Evolutionary conservation across 2,797 vertebrate genomes (phyloP).

Genomic region (Pangasius krempfi): DNA sequence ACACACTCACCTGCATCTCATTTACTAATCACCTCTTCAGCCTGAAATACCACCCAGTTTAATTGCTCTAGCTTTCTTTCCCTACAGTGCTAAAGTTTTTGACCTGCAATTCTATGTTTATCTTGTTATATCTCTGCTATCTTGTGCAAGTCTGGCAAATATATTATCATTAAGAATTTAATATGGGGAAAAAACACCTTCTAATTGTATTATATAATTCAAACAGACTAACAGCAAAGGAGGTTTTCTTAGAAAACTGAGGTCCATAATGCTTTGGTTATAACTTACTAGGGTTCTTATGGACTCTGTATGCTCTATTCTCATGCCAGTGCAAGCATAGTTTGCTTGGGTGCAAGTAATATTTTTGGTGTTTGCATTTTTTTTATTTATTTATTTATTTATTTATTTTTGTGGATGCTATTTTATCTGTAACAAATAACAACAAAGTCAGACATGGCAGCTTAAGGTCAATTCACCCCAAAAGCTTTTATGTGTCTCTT

Average conservation of each 20-base stretch:
- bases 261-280: neutral
- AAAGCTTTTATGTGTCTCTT: neutral
- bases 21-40: slow-evolving; percentile 6
- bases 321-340: neutral
- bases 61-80: neutral
- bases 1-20: neutral
- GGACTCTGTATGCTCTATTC: neutral
- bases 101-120: neutral
- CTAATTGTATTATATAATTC: neutral
- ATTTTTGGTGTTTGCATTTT: neutral
- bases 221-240: neutral
- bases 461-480: neutral
- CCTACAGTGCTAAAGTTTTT: neutral
- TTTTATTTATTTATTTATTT: too few relatives aligned
- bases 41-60: neutral
- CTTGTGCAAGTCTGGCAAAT: neutral
- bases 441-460: neutral
- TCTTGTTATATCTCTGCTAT: neutral
- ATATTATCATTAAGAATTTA: neutral
- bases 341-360: neutral
- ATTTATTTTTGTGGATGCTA: neutral
- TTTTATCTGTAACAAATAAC: neutral
- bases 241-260: neutral
- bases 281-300: neutral
- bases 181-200: neutral